A percentile compares a stretch with the other conserved stretches of the same genome.
Evolutionary conservation across 2,797 vertebrate genomes (phyloP).

Genomic region (Clarias platycephalus): DNA sequence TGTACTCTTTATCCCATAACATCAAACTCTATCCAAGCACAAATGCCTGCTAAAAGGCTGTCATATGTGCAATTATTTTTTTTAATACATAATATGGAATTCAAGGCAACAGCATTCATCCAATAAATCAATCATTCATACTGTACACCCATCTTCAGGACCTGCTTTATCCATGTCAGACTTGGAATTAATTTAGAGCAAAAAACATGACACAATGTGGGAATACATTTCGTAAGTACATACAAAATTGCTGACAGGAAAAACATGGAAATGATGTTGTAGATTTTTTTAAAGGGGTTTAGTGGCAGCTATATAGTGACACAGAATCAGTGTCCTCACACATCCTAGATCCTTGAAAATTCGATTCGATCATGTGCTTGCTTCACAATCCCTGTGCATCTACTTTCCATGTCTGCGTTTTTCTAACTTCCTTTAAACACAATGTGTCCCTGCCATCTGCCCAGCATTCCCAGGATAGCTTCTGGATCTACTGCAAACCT

Average conservation of each 20-base stretch:
- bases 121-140: background rate
- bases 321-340: background rate
- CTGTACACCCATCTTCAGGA: background rate
- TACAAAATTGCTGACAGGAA: background rate
- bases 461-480: background rate
- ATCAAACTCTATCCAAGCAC: slow-evolving; percentile 12
- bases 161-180: background rate
- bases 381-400: background rate
- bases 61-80: background rate
- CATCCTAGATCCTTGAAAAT: background rate
- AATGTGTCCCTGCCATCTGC: background rate
- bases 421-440: background rate
- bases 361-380: no score
- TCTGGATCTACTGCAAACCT: background rate
- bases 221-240: background rate
- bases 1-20: slow-evolving; percentile 23
- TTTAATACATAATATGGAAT: background rate
- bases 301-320: background rate
- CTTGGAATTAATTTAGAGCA: background rate
- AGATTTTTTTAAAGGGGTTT: background rate
- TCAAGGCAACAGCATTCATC: background rate
- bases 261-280: background rate
- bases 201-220: background rate
- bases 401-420: background rate
- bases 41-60: background rate